Evolutionary conservation across 2,888 invertebrate species (phyloP), one percentile per base, ranked within the genome.

Genomic region (Miltochrista miniata): DNA sequence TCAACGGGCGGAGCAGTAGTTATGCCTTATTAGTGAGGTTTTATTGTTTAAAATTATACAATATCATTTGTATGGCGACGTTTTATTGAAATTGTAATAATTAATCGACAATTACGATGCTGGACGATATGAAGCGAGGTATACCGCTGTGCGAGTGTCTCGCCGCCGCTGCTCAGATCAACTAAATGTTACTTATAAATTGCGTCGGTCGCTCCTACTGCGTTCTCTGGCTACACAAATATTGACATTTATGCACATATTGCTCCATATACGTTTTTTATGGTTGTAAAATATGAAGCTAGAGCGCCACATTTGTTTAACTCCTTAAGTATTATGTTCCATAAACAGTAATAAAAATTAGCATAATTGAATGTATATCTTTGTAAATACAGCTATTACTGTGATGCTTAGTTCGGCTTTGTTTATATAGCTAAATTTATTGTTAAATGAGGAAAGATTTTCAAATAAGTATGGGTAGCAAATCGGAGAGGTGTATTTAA

Each of bases 191-290:
- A 70, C 74, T 76, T 83, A 82, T 86, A 88, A 87, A 87, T 84
- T 82, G 80, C 67, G 55, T 47, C 58, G 59, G 59, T 67, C 73
- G 73, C 79, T 72, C 79, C 71, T 71, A 68, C 51, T 48, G 57
- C 54, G 64, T 56, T 57, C 66, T 51, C 75, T 71, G 56, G 64
- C 63, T 70, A 76, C 76, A 80, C 81, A 84, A 89, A 89, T 86
- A 90, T 89, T 85, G 87, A 87, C 90, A 86, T 89, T 90, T 90
- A 90, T 88, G 89, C 89, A 90, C 89, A 89, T 89, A 88, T 89
- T 90, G 88, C 88, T 90, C 91, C 90, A 90, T 90, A 90, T 90
- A 87, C 72, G 89, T 79, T 88, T 88, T 88, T 91, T 90, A 90
- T 85, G 70, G 76, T 79, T 84, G 87, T 91, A 86, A 90, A 90